Base-by-base conservation (phyloP, 2,888 invertebrate species). In the Tachina grossa region DNA sequence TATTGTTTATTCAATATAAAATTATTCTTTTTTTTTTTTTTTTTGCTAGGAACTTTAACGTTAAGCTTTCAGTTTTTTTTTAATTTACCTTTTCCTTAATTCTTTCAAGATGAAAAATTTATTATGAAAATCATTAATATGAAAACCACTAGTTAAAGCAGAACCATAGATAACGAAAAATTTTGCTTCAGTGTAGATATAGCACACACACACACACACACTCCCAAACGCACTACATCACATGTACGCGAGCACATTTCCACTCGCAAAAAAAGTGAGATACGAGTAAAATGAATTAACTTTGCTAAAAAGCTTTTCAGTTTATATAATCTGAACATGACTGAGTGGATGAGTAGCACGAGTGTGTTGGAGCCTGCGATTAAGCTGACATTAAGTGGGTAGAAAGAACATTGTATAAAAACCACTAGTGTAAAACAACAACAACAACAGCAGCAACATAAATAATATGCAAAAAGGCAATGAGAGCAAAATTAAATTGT, bases 401-500 rank as follows among this genome's bases (percentile, higher is more conserved):
- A 41, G 68, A 57, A 61, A 47, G 68, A 49, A 61, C 51, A 53
- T 57, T 14, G 45, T 43, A 47, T 31, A 11, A 43, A 69, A 53
- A 31, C 31, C 16, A 22, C 45, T 31, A 63, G 61, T 61, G 43
- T 19, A 63, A 55, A 63, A 47, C 47, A 31, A 13, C 66, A 66
- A 59, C 39, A 55, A 63, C 43, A 65, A 63, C 31, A 31, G 31
- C 31, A 31, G 6, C 31, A 31, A 6, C 31, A 31, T 31, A 31
- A 31, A 31, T 31, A 31, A 31, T 31, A 47, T 63, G 19, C 16
- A 45, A 53, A 57, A 63, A 72, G 31, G 63, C 69, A 75, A 79
- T 63, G 69, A 80, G 76, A 43, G 16, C 19, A 57, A 76, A 76
- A 47, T 80, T 66, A 71, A 80, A 84, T 79, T 84, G 65, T 66